Base-by-base conservation (phyloP, 2,888 invertebrate species). In the Tortrix viridana region DNA sequence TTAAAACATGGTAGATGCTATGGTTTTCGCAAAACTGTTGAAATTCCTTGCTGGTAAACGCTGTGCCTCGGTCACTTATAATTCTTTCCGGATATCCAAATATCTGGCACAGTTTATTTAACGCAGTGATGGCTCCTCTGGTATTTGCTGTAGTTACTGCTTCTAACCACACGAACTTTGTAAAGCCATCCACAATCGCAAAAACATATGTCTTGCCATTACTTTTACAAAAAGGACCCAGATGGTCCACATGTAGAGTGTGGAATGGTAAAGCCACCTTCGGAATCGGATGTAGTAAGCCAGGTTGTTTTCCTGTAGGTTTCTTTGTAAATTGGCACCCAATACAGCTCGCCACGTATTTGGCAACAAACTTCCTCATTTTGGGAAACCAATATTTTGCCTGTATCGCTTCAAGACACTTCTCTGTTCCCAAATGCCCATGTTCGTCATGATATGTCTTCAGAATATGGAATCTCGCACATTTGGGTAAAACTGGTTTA, bases 61-160 rank as follows among this genome's bases (percentile, higher is more conserved):
- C 58, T 1, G 37, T 26, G 20, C 66, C 65, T 12, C 65, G n/a
- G n/a, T 68, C 68, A 43, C 62, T 65, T 1, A 68, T 57, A 9
- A 68, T 58, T 3, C 66, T 3, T 2, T 3, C 18, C 6, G 68
- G 62, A 2, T 19, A 38, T 1, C 65, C 66, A 44, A 68, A 66
- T 0, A 57, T n/a, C 12, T 60, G 46, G 16, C 16, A 19, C 3
- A 57, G 23, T 16, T 43, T 50, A 37, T 52, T 20, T 3, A 65
- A 38, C 3, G 53, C 53, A 4, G 22, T 38, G 3, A 60, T 52
- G n/a, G 56, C 52, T 5, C 47, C 53, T 20, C 38, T 52, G 7
- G 56, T 19, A 26, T 56, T 65, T 3, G 56, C 44, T n/a, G 41
- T 43, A 9, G 47, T 9, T 1, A 65, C 65, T 9, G 60, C 56